Percentiles rank a stretch among this genome's conserved stretches.
Conservation (phyloP, 2,113 vertebrate genomes). For the Phaetusa simplex region DNA sequence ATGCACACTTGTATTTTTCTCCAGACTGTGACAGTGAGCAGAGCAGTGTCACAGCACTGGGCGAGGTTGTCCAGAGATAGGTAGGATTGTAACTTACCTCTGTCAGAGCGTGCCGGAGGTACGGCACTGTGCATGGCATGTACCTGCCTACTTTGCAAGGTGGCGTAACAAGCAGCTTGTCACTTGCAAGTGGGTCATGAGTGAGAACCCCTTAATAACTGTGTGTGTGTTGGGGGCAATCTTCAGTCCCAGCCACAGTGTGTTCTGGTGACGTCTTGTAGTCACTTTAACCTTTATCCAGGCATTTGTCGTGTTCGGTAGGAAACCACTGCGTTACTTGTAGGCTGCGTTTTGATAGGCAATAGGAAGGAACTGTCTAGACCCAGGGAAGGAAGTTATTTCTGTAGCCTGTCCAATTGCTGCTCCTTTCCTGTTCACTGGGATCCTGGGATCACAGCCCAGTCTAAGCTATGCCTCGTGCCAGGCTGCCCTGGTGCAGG, state of each 20-base stretch:
- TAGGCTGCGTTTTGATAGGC: accelerated
- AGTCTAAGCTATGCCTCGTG: no score
- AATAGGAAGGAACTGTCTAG: neutral
- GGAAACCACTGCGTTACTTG: neutral
- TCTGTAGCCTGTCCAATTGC: accelerated
- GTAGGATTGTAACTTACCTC: neutral
- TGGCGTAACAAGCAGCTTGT: neutral
- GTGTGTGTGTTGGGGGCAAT: no score
- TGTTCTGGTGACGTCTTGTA: neutral
- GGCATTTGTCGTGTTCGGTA: neutral
- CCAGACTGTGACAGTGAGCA: neutral
- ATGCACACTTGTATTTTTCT: neutral
- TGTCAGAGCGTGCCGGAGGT: accelerated
- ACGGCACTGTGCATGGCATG: accelerated
- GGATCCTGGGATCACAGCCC: neutral
- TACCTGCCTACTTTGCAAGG: neutral
- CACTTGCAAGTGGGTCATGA: neutral
- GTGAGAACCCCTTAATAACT: neutral
- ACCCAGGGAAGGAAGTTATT: neutral
- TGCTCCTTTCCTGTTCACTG: neutral
- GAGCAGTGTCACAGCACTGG: accelerated
- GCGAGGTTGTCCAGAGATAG: neutral
- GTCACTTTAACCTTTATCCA: neutral
- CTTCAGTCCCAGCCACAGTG: neutral
- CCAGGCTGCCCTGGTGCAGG: neutral